Percentiles rank a stretch among this genome's conserved stretches.
These are phyloP conservation scores for Cantharis lateralis DNA, from an alignment of 2,888 invertebrate genomes.

Conservation along the genomic window DNA sequence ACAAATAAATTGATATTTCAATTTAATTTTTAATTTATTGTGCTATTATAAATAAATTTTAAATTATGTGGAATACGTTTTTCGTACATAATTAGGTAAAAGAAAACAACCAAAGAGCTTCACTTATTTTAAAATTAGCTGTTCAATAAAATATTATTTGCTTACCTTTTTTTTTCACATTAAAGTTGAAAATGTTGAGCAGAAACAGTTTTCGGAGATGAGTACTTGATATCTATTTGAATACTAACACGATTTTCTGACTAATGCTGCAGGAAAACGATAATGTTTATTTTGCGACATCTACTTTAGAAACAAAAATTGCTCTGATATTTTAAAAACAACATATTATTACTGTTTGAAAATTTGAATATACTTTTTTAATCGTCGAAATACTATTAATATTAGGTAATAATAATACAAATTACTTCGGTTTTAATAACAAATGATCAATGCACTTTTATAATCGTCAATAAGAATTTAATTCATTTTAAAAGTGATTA, in stretches of 20 bases:
- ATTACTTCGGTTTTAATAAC: background rate
- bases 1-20: background rate
- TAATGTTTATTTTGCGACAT: constrained; percentile 1
- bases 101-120: too few species aligned
- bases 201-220: background rate
- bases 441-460: background rate
- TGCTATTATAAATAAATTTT: background rate
- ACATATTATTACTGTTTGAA: background rate
- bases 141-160: background rate
- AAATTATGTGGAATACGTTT: background rate
- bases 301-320: background rate
- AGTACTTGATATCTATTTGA: background rate
- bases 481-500: background rate
- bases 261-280: constrained; percentile 1
- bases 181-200: background rate
- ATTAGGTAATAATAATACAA: background rate
- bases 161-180: background rate
- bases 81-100: too few species aligned
- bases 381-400: background rate
- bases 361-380: background rate
- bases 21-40: too few species aligned
- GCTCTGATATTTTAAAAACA: background rate
- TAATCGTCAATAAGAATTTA: background rate
- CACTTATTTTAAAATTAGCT: background rate
- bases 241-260: background rate